Evolutionary conservation across 2,888 invertebrate genomes (phyloP).

Genomic region (Exephanes ischioxanthus): DNA sequence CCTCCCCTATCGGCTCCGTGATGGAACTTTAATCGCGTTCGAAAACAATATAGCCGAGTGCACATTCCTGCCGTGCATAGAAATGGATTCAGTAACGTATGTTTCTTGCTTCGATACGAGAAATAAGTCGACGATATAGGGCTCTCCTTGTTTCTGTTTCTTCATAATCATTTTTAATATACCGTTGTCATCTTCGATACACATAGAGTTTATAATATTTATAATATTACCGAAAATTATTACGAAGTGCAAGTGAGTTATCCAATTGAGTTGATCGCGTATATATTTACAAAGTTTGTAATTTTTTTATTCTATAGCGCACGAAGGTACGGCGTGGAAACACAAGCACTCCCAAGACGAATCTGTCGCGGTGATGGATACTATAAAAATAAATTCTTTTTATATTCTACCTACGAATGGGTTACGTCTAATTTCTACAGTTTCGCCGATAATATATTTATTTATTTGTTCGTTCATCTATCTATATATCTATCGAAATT

Average conservation of each 20-base stretch:
- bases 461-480: conserved; percentile 47
- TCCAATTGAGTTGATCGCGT: conserved; percentile 42
- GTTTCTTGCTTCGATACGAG: not conserved
- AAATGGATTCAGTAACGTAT: conserved; percentile 1
- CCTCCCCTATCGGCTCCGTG: not conserved
- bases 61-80: not conserved
- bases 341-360: conserved; percentile 1
- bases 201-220: conserved; percentile 12
- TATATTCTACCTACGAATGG: conserved; percentile 44
- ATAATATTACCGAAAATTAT: conserved; percentile 49
- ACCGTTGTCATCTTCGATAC: conserved; percentile 28
- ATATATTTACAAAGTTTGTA: conserved; percentile 60
- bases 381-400: conserved; percentile 66
- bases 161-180: conserved; percentile 36
- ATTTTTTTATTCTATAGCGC: conserved; percentile 18
- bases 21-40: not conserved
- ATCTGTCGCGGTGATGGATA: conserved; percentile 23
- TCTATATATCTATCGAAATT: conserved; percentile 54
- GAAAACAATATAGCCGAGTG: not conserved
- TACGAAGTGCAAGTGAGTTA: conserved; percentile 25
- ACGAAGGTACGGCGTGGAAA: not conserved
- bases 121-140: not conserved
- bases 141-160: not conserved
- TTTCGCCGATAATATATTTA: conserved; percentile 42
- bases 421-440: not conserved